Conservation (phyloP, 64 coral and sea anemone species). For the Anthopleura sola region DNA sequence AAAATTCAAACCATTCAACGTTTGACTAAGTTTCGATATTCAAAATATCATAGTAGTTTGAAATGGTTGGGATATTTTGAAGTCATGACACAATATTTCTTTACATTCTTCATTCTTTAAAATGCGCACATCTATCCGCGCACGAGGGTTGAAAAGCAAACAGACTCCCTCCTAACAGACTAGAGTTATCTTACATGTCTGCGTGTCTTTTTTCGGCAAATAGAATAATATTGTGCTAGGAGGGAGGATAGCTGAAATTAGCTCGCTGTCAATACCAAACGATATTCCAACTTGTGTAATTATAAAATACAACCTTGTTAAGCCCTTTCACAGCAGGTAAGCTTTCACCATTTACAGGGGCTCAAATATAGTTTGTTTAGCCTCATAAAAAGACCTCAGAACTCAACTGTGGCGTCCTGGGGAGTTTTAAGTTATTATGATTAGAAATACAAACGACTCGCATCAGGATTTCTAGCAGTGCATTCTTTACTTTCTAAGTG, state of each 20-base stretch:
- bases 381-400: not conserved
- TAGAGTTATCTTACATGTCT: not conserved
- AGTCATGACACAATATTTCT: not conserved
- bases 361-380: not conserved
- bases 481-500: not conserved
- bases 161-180: not conserved
- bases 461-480: not conserved
- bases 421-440: not conserved
- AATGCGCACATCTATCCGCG: not conserved
- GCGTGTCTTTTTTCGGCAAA: not conserved
- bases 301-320: not conserved
- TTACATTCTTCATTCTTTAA: not conserved
- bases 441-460: constrained; percentile 3
- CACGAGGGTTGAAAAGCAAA: not conserved
- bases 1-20: not conserved
- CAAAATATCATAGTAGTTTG: not conserved
- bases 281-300: not conserved
- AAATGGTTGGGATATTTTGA: not conserved
- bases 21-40: not conserved
- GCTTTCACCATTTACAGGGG: constrained; percentile 4
- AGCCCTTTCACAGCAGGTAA: not conserved
- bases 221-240: not conserved
- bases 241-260: not conserved
- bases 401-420: not conserved
- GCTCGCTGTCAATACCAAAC: not conserved